These are phyloP conservation scores for Gnathonemus longibarbis DNA, from an alignment of 2,113 vertebrate genomes.

Conservation along the genomic window DNA sequence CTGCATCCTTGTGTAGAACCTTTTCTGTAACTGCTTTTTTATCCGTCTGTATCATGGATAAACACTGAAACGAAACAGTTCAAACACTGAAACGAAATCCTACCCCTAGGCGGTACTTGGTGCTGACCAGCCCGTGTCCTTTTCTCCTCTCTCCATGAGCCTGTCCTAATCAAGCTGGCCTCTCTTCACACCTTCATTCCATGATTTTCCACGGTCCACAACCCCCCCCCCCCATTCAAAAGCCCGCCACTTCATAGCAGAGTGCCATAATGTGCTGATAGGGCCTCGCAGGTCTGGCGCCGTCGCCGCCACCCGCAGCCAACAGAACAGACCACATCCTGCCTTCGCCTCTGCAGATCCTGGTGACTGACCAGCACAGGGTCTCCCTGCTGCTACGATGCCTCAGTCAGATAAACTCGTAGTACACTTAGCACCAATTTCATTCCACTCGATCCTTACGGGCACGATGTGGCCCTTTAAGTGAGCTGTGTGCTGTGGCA, in stretches of 20 bases:
- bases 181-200: not conserved
- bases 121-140: slow-evolving; percentile 5
- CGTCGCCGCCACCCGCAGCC: not conserved
- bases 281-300: not conserved
- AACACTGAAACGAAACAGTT: not conserved
- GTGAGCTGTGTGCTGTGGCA: not conserved
- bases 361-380: not conserved
- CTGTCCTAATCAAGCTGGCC: not conserved
- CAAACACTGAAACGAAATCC: not conserved
- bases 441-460: not conserved
- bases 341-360: not conserved
- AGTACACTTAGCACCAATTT: not conserved
- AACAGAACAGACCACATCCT: not conserved
- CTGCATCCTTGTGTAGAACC: not conserved
- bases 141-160: not conserved
- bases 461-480: not conserved
- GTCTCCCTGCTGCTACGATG: not conserved
- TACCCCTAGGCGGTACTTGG: not conserved
- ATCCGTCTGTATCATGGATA: not conserved
- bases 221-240: not conserved
- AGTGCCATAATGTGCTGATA: not conserved
- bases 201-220: not conserved
- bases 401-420: not conserved
- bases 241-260: not conserved
- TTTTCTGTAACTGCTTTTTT: not conserved